phyloP scores from a whole-genome alignment of 2,888 invertebrate genomes.

The Harpalus rubripes region DNA sequence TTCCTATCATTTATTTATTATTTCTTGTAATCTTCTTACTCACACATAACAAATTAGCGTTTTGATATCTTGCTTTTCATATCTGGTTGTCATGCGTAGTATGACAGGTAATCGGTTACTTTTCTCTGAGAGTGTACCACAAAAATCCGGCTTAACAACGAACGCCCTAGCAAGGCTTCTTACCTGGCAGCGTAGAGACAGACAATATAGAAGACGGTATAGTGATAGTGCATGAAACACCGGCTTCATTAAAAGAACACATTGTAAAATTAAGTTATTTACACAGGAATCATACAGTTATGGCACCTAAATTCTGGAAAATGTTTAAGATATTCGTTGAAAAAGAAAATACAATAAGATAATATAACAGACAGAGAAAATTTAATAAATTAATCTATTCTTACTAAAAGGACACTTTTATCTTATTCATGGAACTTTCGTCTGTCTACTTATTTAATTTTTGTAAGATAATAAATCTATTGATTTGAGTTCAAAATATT shows the following conservation, averaged over 20 bases:
- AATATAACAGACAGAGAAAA: too few relatives aligned
- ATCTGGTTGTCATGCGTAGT: background rate
- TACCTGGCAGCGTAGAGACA: constrained; percentile 25
- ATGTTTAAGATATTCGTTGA: too few relatives aligned
- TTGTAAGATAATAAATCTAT: too few relatives aligned
- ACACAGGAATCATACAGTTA: too few relatives aligned
- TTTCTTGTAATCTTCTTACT: constrained; percentile 20
- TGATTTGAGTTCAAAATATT: too few relatives aligned
- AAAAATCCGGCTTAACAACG: constrained; percentile 61
- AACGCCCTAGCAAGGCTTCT: constrained; percentile 61
- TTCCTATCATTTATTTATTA: constrained; percentile 2
- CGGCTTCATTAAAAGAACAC: background rate
- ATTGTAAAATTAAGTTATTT: too few relatives aligned
- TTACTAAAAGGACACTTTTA: too few relatives aligned
- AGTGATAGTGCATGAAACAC: background rate
- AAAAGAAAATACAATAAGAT: too few relatives aligned
- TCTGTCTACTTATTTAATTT: too few relatives aligned
- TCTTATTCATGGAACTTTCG: too few relatives aligned
- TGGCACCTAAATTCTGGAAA: too few relatives aligned
- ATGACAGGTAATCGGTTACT: constrained; percentile 45
- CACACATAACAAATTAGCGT: background rate
- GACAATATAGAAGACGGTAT: background rate
- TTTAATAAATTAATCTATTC: too few relatives aligned
- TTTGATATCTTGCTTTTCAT: background rate
- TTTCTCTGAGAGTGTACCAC: constrained; percentile 56